Conservation (phyloP, 2,888 invertebrate genomes). For the Drosophila nr. perissopoda region DNA sequence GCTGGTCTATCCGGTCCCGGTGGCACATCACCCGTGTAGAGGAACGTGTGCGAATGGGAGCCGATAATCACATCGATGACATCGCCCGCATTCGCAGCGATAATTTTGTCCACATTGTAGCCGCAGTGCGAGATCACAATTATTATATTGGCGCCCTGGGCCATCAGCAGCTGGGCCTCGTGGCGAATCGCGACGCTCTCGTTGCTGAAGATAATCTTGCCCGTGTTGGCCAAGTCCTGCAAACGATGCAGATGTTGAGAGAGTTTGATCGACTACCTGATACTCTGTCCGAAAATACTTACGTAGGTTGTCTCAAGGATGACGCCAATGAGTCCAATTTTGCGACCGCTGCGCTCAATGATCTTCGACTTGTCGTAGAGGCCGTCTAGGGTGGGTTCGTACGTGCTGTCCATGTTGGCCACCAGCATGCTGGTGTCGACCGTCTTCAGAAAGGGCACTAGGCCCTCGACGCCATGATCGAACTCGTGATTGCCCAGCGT, state of each 20-base stretch:
- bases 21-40: conserved; percentile 87
- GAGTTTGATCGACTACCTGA: not conserved
- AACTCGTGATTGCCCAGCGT: conserved; percentile 95
- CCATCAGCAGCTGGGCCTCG: conserved; percentile 88
- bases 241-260: not conserved
- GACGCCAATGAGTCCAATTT: conserved; percentile 92
- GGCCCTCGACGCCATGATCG: conserved; percentile 90
- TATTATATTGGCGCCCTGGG: conserved; percentile 90
- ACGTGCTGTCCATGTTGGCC: conserved; percentile 90
- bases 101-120: conserved; percentile 88
- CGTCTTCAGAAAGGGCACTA: conserved; percentile 89
- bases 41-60: conserved; percentile 92
- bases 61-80: conserved; percentile 94
- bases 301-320: conserved; percentile 87
- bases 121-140: conserved; percentile 94
- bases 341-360: conserved; percentile 87
- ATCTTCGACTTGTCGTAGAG: conserved; percentile 88
- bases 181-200: conserved; percentile 88
- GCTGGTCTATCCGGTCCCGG: conserved; percentile 87
- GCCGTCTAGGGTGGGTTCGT: conserved; percentile 88
- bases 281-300: conserved; percentile 1
- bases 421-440: conserved; percentile 89
- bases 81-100: conserved; percentile 88
- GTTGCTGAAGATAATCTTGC: conserved; percentile 88
- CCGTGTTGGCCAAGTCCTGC: conserved; percentile 89